phyloP scores from a whole-genome alignment of 2,888 invertebrate species.

The Cremastobaeus sp. region DNA sequence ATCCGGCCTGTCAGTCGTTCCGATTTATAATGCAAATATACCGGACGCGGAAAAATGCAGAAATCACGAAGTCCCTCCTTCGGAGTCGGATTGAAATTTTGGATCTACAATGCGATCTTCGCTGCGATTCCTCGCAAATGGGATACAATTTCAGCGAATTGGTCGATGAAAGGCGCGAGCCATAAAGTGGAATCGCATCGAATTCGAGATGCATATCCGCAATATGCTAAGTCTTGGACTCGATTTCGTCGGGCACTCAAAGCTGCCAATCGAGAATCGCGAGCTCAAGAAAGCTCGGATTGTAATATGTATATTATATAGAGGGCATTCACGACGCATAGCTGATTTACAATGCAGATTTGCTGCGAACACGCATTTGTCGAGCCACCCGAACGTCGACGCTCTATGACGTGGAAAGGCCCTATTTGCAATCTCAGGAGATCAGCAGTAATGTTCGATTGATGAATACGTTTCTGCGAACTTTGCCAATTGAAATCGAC shows the following conservation, averaged over 20 bases:
- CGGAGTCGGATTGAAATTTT: background rate
- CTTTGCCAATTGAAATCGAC: slow-evolving; percentile 5
- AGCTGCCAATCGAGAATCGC: slow-evolving; percentile 60
- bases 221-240: slow-evolving; percentile 64
- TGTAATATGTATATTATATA: slow-evolving; percentile 60
- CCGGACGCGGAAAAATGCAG: too few species aligned
- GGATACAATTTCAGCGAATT: slow-evolving; percentile 47
- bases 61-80: too few species aligned
- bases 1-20: too few species aligned
- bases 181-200: slow-evolving; percentile 48
- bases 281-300: slow-evolving; percentile 43
- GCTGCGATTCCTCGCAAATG: slow-evolving; percentile 12
- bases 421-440: slow-evolving; percentile 34
- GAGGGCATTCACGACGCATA: slow-evolving; percentile 64
- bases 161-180: slow-evolving; percentile 33
- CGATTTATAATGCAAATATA: too few species aligned
- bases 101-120: background rate
- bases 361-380: slow-evolving; percentile 53
- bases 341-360: slow-evolving; percentile 69
- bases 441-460: slow-evolving; percentile 30
- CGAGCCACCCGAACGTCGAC: slow-evolving; percentile 37
- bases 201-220: slow-evolving; percentile 64
- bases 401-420: slow-evolving; percentile 34
- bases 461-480: slow-evolving; percentile 28
- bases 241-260: slow-evolving; percentile 61